A percentile compares a stretch with the other conserved stretches of the same genome.
These are phyloP conservation scores for Hippolais icterina DNA, from an alignment of 2,113 vertebrate genomes.

Conservation along the genomic window DNA sequence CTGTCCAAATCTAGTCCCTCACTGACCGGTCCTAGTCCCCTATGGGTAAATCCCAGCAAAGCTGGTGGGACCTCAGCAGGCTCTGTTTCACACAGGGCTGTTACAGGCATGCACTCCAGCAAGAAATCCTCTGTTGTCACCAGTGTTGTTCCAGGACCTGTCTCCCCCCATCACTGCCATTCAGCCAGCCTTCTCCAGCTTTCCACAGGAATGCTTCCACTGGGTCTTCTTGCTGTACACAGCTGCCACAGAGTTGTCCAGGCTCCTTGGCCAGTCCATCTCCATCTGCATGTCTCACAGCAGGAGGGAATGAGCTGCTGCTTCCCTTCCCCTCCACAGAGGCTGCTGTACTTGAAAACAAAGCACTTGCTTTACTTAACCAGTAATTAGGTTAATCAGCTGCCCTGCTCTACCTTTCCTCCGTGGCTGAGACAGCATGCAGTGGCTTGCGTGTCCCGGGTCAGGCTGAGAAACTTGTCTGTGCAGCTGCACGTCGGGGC, in stretches of 20 bases:
- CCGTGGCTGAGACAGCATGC: rapidly evolving
- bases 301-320: not conserved
- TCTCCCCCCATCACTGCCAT: rapidly evolving
- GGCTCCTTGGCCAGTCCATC: not conserved
- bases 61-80: not conserved
- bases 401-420: not conserved
- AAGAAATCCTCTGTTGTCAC: not conserved
- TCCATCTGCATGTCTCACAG: rapidly evolving
- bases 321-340: not conserved
- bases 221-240: rapidly evolving
- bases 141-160: rapidly evolving
- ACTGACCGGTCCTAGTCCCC: rapidly evolving
- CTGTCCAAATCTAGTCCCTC: not conserved
- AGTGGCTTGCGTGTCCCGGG: rapidly evolving
- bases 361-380: not conserved
- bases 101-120: not conserved
- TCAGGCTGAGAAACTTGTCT: not conserved
- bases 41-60: not conserved
- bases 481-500: rapidly evolving
- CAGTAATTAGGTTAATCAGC: not conserved
- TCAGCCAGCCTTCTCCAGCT: not conserved
- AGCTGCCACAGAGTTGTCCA: rapidly evolving
- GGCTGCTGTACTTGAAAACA: not conserved
- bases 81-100: not conserved
- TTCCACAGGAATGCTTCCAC: rapidly evolving